These are phyloP conservation scores for Apodemia mormo DNA, from an alignment of 2,888 invertebrate genomes.

Conservation along the genomic window DNA sequence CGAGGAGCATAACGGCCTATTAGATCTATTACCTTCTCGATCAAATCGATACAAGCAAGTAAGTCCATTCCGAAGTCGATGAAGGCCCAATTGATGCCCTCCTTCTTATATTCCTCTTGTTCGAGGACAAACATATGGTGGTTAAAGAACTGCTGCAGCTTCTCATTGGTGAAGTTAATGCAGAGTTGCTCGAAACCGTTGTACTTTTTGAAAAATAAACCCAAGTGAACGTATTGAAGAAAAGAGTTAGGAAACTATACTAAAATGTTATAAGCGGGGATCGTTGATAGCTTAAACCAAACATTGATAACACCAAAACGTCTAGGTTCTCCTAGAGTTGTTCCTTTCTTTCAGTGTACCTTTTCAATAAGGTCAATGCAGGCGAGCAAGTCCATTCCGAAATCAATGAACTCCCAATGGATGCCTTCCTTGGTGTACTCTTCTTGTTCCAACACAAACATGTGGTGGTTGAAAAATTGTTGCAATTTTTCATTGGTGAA, in stretches of 20 bases:
- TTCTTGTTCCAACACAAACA: slow-evolving; percentile 99
- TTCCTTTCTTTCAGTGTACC: slow-evolving; percentile 83
- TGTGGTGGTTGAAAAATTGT: slow-evolving; percentile 99
- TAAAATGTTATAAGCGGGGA: slow-evolving; percentile 51
- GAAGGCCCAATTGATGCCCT: slow-evolving; percentile 97
- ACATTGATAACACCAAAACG: slow-evolving; percentile 45
- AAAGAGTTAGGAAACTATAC: slow-evolving; percentile 49
- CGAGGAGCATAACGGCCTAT: slow-evolving; percentile 39
- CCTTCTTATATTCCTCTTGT: slow-evolving; percentile 97
- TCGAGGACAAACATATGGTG: slow-evolving; percentile 99
- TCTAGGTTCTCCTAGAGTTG: slow-evolving; percentile 51
- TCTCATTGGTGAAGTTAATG: slow-evolving; percentile 99
- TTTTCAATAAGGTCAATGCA: slow-evolving; percentile 99
- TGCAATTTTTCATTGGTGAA: slow-evolving; percentile 99
- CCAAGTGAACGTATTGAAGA: slow-evolving; percentile 52
- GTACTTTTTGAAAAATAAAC: slow-evolving; percentile 82
- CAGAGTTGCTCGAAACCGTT: slow-evolving; percentile 99
- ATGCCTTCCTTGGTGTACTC: slow-evolving; percentile 99
- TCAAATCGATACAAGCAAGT: slow-evolving; percentile 96
- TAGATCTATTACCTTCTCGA: slow-evolving; percentile 90
- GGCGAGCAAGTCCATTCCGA: slow-evolving; percentile 98
- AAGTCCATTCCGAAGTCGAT: slow-evolving; percentile 99
- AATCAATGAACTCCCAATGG: slow-evolving; percentile 99
- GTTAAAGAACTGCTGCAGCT: slow-evolving; percentile 99
- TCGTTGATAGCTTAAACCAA: slow-evolving; percentile 43